phyloP scores from a whole-genome alignment of 2,113 vertebrate species.

The Malurus cyaneus region DNA sequence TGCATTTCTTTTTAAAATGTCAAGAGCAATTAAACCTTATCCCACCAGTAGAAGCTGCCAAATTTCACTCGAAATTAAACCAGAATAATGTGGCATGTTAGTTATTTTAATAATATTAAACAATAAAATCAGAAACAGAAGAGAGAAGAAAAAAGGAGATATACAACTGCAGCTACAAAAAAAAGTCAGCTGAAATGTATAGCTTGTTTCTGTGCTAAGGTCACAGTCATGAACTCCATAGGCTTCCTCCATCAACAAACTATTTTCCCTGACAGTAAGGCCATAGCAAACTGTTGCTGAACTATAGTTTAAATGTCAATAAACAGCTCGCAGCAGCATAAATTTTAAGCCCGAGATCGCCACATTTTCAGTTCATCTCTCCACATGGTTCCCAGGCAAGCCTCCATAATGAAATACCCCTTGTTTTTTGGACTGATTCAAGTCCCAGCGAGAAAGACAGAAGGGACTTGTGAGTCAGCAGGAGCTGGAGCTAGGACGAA shows the following conservation, averaged over 20 bases:
- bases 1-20: slow-evolving; percentile 45
- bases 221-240: neutral
- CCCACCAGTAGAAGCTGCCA: neutral
- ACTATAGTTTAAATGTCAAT: neutral
- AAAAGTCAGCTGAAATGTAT: neutral
- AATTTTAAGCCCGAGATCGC: neutral
- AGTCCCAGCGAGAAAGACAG: slow-evolving; percentile 21
- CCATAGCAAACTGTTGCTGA: neutral
- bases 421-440: neutral
- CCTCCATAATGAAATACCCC: neutral
- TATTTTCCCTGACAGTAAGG: neutral
- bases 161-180: neutral
- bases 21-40: slow-evolving; percentile 47
- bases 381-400: neutral
- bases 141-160: neutral
- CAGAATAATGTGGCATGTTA: neutral
- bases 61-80: slow-evolving; percentile 43
- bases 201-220: neutral
- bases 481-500: neutral
- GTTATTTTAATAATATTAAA: slow-evolving; percentile 39
- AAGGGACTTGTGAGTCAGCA: slow-evolving; percentile 48
- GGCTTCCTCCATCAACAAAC: neutral
- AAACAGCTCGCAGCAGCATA: neutral
- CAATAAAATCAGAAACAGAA: slow-evolving; percentile 22
- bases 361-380: neutral